A percentile compares a stretch with the other conserved stretches of the same genome.
Conservation (phyloP, 2,113 vertebrate species). For the Triplophysa tibetana region DNA sequence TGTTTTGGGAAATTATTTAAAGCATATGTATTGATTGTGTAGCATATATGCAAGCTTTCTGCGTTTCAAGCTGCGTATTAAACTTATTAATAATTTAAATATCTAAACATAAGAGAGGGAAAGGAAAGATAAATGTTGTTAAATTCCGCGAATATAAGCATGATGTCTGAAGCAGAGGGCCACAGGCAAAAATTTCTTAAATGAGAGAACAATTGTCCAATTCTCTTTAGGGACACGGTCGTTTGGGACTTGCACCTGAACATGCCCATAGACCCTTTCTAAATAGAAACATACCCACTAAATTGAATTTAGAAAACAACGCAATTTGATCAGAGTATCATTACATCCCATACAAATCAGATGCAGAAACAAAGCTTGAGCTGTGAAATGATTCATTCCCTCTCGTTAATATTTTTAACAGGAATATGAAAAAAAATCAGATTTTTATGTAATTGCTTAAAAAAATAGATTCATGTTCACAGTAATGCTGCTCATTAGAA, state of each 20-base stretch:
- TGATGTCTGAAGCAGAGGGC: slow-evolving; percentile 71
- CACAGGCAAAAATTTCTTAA: slow-evolving; percentile 85
- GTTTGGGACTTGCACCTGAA: slow-evolving; percentile 70
- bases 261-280: slow-evolving; percentile 51
- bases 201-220: slow-evolving; percentile 83
- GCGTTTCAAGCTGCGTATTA: too few species aligned
- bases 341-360: slow-evolving; percentile 12
- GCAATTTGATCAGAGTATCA: slow-evolving; percentile 5
- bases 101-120: background rate
- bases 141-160: slow-evolving; percentile 11
- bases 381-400: background rate
- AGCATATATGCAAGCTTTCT: too few species aligned
- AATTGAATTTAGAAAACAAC: slow-evolving; percentile 44
- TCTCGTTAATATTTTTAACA: background rate
- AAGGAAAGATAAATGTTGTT: background rate
- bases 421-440: background rate
- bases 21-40: too few species aligned
- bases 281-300: slow-evolving; percentile 38
- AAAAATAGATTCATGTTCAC: slow-evolving; percentile 1
- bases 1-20: too few species aligned
- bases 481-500: background rate
- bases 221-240: slow-evolving; percentile 66
- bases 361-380: background rate
- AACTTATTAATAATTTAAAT: background rate
- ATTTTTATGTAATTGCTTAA: background rate